phyloP scores from a whole-genome alignment of 2,113 vertebrate species.

The Falco punctatus region DNA sequence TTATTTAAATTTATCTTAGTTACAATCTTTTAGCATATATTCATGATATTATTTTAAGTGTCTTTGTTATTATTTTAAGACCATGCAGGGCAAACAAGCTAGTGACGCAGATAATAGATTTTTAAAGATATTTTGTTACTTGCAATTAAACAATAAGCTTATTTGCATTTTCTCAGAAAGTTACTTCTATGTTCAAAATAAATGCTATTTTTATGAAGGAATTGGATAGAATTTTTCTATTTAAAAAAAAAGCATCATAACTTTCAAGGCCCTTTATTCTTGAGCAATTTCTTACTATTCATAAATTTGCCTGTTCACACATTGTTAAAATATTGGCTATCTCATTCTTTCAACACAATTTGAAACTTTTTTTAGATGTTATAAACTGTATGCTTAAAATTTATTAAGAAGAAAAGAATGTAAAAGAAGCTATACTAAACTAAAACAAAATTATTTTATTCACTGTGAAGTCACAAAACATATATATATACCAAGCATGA shows the following conservation, averaged over 20 bases:
- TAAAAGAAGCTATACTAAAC: background rate
- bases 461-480: background rate
- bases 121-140: background rate
- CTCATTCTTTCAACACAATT: background rate
- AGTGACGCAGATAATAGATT: background rate
- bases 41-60: background rate
- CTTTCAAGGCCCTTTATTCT: background rate
- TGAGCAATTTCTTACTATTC: background rate
- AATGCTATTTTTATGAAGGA: background rate
- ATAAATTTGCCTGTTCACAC: background rate
- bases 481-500: background rate
- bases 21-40: background rate
- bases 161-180: background rate
- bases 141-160: background rate
- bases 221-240: background rate
- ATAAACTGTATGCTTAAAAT: background rate
- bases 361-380: background rate
- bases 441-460: background rate
- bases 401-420: background rate
- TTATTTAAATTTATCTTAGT: background rate
- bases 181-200: background rate
- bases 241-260: background rate
- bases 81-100: background rate
- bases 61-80: background rate
- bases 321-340: background rate